Base-by-base conservation (phyloP, 2,888 invertebrate genomes). In the Heteromyza rotundicornis region DNA sequence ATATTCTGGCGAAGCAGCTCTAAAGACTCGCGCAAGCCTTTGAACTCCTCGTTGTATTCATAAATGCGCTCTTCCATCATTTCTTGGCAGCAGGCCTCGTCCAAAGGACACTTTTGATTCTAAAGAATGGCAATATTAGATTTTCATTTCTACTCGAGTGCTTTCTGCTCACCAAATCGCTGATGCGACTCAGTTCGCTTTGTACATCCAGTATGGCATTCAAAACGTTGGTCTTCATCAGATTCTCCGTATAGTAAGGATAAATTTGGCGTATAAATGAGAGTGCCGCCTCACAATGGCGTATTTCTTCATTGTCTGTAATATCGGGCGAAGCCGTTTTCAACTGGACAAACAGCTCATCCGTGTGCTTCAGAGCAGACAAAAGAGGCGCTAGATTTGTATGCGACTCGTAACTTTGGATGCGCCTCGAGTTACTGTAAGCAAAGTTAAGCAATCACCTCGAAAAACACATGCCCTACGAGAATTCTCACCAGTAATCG, bases 401-500 rank as follows among this genome's bases (percentile, higher is more conserved):
- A 65, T 81, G 74, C 1, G 81, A 81, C 57, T 81, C 82, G 22
- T 77, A 81, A 66, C 81, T 81, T 68, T 81, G 82, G 27, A 81
- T 78, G 56, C 80, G 78, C 14, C 77, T 70, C 3, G 80, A 75
- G 54, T 81, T 80, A 59, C 81, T 82, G 60, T 2, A 58, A 57
- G 44, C 5, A 40, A 8, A 54, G 14, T 27, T 27, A 10, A 10
- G 5, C 10, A 27, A 27, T 7, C 27, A 10, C 10, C 27, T 27
- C 10, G 5, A 10, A 27, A 27, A 27, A 27, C 27, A 27, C 10
- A n/a, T n/a, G n/a, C n/a, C n/a, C n/a, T n/a, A n/a, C 27, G 27
- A 5, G 27, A 27, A 27, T 40, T 62, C 79, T 73, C 84, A 85
- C 87, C 87, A 85, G 77, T 84, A 81, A 69, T 84, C 80, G 82